Evolutionary conservation across 2,888 invertebrate genomes (phyloP), one percentile per base, ranked within the genome.

Genomic region (Thelaira solivaga): DNA sequence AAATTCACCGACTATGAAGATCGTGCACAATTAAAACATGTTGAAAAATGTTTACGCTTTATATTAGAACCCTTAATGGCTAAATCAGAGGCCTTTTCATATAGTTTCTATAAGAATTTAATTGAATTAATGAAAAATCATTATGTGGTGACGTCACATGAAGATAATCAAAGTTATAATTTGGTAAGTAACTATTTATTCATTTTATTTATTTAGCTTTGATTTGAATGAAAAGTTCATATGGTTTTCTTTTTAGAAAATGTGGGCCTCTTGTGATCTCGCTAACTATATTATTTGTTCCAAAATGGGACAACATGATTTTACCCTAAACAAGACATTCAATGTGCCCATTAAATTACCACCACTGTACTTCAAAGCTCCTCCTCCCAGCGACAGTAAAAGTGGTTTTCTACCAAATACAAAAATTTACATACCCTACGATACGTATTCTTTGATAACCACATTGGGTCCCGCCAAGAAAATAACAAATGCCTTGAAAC

Each of bases 261-360:
- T 99, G 87, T 99, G 98, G 95, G 96, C 98, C 26, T 93, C 97
- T 64, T 98, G 98, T 91, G 99, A 99, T 91, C 91, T 99, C 81
- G 96, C 97, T 13, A 93, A 97, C 91, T 95, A 96, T 55, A 92
- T 99, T 84, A 93, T 99, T 82, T 92, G 95, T 90, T 92, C 95
- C 71, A 96, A 97, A 87, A 94, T 96, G 55, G 92, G 93, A 64
- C 95, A 93, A 86, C 97, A 96, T 90, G 97, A 97, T 86, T 82
- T 76, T 76, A 72, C 79, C 65, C 69, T 76, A 65, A 91, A 96
- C 90, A 96, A 96, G 88, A 97, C 97, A 86, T 95, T 95, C 88
- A 94, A 96, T 6, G 92, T 94, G 43, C 95, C 96, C 88, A 93
- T 95, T 64, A 92, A 95, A 85, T 93, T 97, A 87, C 96, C 97